A percentile compares a stretch with the other conserved stretches of the same genome.
Evolutionary conservation across 2,113 vertebrate genomes (phyloP).

Genomic region (Bucco capensis): DNA sequence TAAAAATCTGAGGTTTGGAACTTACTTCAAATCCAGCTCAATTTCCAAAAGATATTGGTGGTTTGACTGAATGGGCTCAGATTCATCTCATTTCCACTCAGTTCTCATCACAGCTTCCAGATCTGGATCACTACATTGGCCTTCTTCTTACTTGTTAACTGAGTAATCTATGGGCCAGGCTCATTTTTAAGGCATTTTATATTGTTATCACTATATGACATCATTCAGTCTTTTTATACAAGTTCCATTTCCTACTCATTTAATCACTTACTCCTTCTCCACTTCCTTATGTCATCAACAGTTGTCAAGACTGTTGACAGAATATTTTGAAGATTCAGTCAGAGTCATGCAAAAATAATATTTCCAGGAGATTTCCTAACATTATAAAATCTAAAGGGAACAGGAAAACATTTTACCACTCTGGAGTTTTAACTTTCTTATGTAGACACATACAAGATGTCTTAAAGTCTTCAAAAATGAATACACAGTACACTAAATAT

Average conservation of each 20-base stretch:
- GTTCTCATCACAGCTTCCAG: not conserved
- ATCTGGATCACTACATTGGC: not conserved
- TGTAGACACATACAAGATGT: not conserved
- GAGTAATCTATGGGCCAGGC: not conserved
- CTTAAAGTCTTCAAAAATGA: slow-evolving; percentile 17
- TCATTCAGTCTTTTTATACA: not conserved
- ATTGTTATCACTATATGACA: not conserved
- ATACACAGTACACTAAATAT: not conserved
- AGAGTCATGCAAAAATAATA: slow-evolving; percentile 27
- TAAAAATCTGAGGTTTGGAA: not conserved
- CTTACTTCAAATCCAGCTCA: not conserved
- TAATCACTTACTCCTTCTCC: not conserved
- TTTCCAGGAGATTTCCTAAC: slow-evolving; percentile 51
- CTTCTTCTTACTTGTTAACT: not conserved
- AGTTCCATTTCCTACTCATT: not conserved
- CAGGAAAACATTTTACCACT: slow-evolving; percentile 41
- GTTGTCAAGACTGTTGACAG: not conserved
- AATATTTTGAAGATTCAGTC: not conserved
- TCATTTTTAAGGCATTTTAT: not conserved
- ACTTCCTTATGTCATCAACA: not conserved
- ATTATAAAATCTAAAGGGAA: slow-evolving; percentile 55
- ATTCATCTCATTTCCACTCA: not conserved
- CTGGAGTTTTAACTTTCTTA: slow-evolving; percentile 9
- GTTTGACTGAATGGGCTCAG: not conserved
- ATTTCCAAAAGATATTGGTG: not conserved